Evolutionary conservation across 2,888 invertebrate species (phyloP).

Genomic region (Eutolmus rufibarbis): DNA sequence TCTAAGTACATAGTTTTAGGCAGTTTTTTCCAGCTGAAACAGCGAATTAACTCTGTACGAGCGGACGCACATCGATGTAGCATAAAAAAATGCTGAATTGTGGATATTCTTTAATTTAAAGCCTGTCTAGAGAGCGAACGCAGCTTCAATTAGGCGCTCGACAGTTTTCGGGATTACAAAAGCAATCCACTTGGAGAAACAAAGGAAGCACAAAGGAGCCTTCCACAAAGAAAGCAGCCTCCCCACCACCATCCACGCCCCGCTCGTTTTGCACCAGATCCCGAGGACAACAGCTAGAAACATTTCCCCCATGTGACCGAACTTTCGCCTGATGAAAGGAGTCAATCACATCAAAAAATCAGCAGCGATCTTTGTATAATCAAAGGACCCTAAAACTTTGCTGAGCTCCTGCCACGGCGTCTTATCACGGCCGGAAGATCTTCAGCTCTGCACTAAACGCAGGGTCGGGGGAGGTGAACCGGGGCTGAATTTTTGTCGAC

Average conservation of each 20-base stretch:
- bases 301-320: background rate
- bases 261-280: background rate
- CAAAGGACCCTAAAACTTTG: conserved; percentile 27
- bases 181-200: background rate
- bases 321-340: conserved; percentile 9
- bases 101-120: background rate
- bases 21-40: background rate
- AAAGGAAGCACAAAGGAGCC: background rate
- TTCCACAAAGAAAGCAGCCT: background rate
- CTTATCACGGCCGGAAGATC: conserved; percentile 23
- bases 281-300: background rate
- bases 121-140: background rate
- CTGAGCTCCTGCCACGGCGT: background rate
- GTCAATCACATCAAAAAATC: conserved; percentile 28
- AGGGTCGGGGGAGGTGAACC: background rate
- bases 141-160: background rate
- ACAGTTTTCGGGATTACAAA: background rate
- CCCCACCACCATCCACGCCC: background rate
- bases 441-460: background rate
- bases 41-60: background rate
- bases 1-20: too few species aligned
- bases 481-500: conserved; percentile 6
- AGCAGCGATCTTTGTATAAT: conserved; percentile 22
- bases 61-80: background rate
- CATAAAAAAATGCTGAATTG: background rate